Conservation (phyloP, 2,797 vertebrate species). For the Phrynocephalus forsythii region DNA sequence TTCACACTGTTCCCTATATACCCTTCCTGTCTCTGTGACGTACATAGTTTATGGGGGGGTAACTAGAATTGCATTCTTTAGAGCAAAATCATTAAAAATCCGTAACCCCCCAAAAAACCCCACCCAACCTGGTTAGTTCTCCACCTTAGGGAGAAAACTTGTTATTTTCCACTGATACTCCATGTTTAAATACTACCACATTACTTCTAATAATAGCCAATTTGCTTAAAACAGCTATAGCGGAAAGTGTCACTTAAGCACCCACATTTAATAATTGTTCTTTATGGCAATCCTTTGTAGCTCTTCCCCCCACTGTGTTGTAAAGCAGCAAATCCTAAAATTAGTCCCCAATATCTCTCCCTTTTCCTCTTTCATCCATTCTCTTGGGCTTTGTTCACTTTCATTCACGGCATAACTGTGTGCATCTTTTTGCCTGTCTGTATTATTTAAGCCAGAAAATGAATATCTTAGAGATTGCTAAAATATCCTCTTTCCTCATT, state of each 20-base stretch:
- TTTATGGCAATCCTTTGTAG: conserved; percentile 57
- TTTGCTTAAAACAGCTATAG: conserved; percentile 62
- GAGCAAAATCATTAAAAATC: neutral
- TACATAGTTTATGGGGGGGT: neutral
- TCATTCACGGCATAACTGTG: conserved; percentile 65
- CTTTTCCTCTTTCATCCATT: conserved; percentile 34
- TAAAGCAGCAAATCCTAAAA: conserved; percentile 58
- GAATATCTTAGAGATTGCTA: conserved; percentile 7
- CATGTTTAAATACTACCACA: conserved; percentile 27
- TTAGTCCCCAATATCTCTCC: conserved; percentile 56
- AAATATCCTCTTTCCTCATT: conserved; percentile 51
- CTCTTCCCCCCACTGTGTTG: conserved; percentile 41
- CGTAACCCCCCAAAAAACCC: neutral
- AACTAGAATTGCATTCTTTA: conserved; percentile 3
- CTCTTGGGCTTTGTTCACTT: conserved; percentile 50
- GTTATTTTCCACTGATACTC: conserved; percentile 43
- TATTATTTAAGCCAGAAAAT: conserved; percentile 41
- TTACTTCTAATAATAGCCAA: conserved; percentile 46
- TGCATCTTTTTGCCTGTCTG: conserved; percentile 52
- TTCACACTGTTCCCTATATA: neutral
- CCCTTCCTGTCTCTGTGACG: neutral
- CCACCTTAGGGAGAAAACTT: conserved; percentile 30
- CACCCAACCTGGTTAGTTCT: conserved; percentile 20
- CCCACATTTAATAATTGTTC: conserved; percentile 55
- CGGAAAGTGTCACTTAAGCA: conserved; percentile 43